Base-by-base conservation (phyloP, 2,888 invertebrate species). In the Drosophila ezoana region DNA sequence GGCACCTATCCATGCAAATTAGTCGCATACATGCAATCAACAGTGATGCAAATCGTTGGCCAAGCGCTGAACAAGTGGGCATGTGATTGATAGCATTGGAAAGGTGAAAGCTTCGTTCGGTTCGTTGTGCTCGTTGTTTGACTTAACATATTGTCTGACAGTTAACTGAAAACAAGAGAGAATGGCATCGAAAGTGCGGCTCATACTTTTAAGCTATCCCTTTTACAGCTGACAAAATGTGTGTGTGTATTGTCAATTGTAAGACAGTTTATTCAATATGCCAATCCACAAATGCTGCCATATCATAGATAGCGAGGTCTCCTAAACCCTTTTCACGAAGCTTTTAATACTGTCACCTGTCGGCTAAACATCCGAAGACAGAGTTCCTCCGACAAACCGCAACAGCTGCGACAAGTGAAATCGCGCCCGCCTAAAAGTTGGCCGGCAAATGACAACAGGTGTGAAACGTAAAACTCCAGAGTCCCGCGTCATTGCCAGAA, bases 271-370 rank as follows among this genome's bases (percentile, higher is more conserved):
- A 52, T 52, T 52, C 5, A 40, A 4, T 13, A 38, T 20, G 18
- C 23, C 10, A 37, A 20, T 28, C 4, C 32, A 18, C 18, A 54
- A 48, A 72, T 73, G 41, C 61, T 78, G 78, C 38, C 47, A 33
- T 38, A 61, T 58, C 61, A 49, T 59, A 57, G 72, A 49, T 16
- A n/a, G 20, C 37, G 40, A 1, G 11, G 14, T 33, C 20, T 38
- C 14, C 57, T 8, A 57, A 58, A 47, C 53, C 54, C 54, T 51
- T 45, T 44, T 37, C 18, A 23, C 18, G 11, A 14, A 20, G 57
- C 84, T 64, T 70, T 66, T 82, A 81, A 78, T 37, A 61, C 78
- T 76, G 84, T 81, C 82, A 84, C 71, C 62, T 77, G 77, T 59
- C 77, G 62, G 37, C 33, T 4, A 16, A 13, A 23, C 28, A 52